Evolutionary conservation across 2,797 vertebrate species (phyloP).

Genomic region (Molossus alvarezi): DNA sequence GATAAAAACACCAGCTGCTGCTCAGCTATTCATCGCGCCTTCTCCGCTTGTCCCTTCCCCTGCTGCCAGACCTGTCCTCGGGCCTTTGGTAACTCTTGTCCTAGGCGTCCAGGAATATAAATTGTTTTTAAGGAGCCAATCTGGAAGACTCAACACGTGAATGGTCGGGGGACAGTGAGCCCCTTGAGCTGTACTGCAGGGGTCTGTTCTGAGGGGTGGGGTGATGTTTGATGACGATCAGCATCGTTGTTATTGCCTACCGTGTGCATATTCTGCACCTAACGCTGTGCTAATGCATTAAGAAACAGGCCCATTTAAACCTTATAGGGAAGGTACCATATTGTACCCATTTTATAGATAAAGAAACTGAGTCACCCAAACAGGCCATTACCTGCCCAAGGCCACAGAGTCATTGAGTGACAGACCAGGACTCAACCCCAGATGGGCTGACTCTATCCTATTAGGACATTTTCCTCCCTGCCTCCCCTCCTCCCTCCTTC

Average conservation of each 20-base stretch:
- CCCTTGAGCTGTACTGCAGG: not conserved
- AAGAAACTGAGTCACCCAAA: not conserved
- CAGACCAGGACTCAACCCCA: not conserved
- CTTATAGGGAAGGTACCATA: not conserved
- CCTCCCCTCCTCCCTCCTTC: not conserved
- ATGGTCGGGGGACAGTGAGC: rapidly evolving
- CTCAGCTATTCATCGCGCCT: rapidly evolving
- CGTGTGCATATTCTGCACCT: not conserved
- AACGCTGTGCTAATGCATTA: no score
- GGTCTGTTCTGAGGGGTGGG: not conserved
- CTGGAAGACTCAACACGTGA: not conserved
- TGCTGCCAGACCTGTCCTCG: rapidly evolving
- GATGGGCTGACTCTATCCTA: not conserved
- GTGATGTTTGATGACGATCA: not conserved
- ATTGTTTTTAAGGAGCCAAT: not conserved
- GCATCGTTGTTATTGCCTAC: rapidly evolving
- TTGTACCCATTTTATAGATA: not conserved
- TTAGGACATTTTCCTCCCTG: not conserved
- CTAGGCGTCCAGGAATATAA: not conserved
- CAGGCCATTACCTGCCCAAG: not conserved
- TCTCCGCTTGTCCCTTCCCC: not conserved
- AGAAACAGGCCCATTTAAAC: not conserved
- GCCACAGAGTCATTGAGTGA: not conserved
- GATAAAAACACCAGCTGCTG: not conserved
- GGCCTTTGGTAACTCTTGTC: not conserved